Evolutionary conservation across 2,113 vertebrate species (phyloP).

Genomic region (Megatriorchis doriae): DNA sequence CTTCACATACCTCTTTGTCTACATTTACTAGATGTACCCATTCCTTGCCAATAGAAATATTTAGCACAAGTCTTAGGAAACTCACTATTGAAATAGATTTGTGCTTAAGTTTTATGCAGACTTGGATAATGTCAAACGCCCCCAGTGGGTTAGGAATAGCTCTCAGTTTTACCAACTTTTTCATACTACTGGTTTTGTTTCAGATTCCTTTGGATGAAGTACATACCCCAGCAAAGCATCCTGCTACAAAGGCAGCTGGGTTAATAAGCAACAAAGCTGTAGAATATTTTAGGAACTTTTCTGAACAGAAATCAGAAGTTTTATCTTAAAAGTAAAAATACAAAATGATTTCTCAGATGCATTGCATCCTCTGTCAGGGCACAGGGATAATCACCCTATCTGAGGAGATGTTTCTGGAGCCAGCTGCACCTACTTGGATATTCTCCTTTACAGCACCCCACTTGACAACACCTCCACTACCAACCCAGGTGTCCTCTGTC

Average conservation of each 20-base stretch:
- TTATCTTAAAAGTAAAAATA: background rate
- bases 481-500: fast-evolving
- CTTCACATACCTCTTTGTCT: background rate
- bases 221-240: background rate
- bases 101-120: background rate
- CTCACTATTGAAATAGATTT: background rate
- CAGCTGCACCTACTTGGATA: background rate
- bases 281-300: background rate
- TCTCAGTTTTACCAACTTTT: background rate
- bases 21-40: background rate
- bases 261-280: background rate
- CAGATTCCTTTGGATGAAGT: background rate
- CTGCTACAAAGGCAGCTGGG: background rate
- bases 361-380: background rate
- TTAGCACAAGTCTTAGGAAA: background rate
- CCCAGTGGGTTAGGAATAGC: background rate
- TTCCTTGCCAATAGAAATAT: background rate
- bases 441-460: background rate
- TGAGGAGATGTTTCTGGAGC: background rate
- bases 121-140: background rate
- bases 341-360: background rate
- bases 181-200: background rate
- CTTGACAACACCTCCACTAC: fast-evolving
- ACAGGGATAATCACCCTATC: background rate
- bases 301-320: background rate